phyloP scores from a whole-genome alignment of 2,797 vertebrate species.

The Parauchenoglanis ngamensis region DNA sequence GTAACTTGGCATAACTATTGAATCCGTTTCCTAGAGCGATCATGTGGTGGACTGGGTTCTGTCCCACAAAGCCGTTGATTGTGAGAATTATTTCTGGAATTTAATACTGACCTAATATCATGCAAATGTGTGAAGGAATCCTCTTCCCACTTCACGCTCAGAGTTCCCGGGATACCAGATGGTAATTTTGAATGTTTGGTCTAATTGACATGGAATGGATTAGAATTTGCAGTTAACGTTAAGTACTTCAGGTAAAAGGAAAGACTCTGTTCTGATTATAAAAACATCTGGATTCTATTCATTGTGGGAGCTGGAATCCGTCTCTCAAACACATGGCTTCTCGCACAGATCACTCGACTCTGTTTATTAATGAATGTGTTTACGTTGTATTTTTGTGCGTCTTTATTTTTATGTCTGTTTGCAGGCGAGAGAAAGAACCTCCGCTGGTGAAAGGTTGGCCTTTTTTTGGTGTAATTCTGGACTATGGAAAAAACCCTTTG shows the following conservation, averaged over 20 bases:
- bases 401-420: conserved; percentile 29
- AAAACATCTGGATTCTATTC: conserved; percentile 20
- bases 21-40: background rate
- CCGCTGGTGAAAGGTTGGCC: conserved; percentile 63
- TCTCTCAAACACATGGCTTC: background rate
- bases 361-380: background rate
- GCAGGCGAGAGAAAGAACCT: conserved; percentile 57
- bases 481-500: conserved; percentile 61
- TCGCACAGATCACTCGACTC: background rate
- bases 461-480: conserved; percentile 60
- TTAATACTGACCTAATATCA: background rate
- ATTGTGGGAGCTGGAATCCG: background rate
- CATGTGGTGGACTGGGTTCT: background rate
- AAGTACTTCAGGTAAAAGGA: background rate
- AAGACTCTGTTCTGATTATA: background rate
- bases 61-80: background rate
- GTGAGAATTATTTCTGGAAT: background rate
- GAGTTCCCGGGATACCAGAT: background rate
- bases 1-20: background rate
- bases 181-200: background rate
- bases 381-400: background rate
- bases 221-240: background rate
- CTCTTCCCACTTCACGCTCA: background rate
- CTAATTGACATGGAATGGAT: background rate
- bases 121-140: background rate